Evolutionary conservation across 2,888 invertebrate species (phyloP).

Genomic region (Sarcophaga variegata): DNA sequence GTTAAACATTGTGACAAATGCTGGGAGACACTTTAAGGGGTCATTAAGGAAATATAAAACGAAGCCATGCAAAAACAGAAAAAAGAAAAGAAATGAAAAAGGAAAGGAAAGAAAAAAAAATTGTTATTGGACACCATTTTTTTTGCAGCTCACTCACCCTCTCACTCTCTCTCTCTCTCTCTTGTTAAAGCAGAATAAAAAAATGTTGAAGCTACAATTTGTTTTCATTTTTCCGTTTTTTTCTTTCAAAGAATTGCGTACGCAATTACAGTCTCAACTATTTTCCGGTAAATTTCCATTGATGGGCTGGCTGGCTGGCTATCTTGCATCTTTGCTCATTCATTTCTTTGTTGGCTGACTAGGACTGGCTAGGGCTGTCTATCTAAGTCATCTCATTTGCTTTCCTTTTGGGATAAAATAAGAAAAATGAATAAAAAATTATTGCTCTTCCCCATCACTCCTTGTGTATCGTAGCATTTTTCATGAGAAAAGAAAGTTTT

Average conservation of each 20-base stretch:
- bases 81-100: too few relatives aligned
- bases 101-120: too few relatives aligned
- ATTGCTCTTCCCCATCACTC: background rate
- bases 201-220: constrained; percentile 4
- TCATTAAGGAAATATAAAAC: constrained; percentile 34
- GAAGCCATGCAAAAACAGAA: too few relatives aligned
- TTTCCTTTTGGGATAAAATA: background rate
- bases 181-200: background rate
- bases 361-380: background rate
- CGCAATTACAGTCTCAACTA: constrained; percentile 12
- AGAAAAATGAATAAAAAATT: background rate
- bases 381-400: background rate
- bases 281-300: constrained; percentile 44
- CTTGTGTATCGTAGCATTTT: background rate
- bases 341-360: background rate
- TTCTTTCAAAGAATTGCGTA: constrained; percentile 21
- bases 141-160: too few relatives aligned
- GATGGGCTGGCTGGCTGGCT: background rate
- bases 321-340: background rate
- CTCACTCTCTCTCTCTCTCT: too few relatives aligned
- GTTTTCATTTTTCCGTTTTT: constrained; percentile 16
- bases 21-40: constrained; percentile 27
- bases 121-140: too few relatives aligned
- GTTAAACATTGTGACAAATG: background rate
- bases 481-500: background rate